Evolutionary conservation across 2,888 invertebrate species (phyloP).

Genomic region (Tetragnatha montana): DNA sequence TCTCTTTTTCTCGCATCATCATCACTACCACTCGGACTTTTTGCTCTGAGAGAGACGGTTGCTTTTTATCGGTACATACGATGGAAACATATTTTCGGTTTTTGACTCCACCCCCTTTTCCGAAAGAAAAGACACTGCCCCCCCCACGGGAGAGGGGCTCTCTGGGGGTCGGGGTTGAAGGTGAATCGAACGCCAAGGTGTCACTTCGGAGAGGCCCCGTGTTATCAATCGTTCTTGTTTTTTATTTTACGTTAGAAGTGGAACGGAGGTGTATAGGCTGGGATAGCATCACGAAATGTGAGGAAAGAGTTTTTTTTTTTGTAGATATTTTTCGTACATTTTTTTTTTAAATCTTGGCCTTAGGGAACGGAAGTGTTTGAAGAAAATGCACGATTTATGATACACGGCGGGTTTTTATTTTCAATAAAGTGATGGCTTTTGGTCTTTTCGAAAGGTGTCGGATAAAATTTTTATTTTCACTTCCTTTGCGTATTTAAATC

Average conservation of each 20-base stretch:
- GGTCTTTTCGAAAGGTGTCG: no score
- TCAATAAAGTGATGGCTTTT: no score
- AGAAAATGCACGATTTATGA: no score
- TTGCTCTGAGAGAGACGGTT: not conserved
- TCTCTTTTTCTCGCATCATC: not conserved
- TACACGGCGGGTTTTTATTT: no score
- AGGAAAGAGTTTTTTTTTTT: not conserved
- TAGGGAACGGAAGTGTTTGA: no score
- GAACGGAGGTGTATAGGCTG: not conserved
- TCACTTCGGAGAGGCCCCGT: constrained; percentile 3
- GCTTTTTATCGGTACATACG: not conserved
- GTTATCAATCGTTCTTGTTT: not conserved
- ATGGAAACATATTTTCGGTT: not conserved
- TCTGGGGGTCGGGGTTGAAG: constrained; percentile 6
- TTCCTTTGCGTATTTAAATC: no score
- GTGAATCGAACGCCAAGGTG: constrained; percentile 34
- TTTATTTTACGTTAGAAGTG: not conserved
- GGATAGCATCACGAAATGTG: not conserved
- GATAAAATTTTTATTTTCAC: no score
- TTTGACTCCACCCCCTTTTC: not conserved
- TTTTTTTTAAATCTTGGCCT: no score
- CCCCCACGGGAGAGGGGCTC: not conserved
- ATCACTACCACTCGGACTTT: not conserved
- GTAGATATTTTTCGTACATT: not conserved
- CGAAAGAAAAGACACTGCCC: not conserved